Conservation (phyloP, 2,113 vertebrate species). For the Canis aureus region DNA sequence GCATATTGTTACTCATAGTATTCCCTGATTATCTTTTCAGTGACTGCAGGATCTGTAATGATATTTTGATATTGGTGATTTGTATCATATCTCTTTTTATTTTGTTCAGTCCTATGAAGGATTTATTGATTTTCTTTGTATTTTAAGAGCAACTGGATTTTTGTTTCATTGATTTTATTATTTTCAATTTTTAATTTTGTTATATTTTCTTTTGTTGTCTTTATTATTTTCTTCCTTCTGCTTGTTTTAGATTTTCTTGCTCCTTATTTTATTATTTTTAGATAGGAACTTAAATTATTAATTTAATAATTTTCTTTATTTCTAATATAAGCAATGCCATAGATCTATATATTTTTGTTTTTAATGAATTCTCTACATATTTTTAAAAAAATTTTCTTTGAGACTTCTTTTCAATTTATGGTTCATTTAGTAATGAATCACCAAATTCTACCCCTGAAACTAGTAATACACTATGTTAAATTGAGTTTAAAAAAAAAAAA, state of each 20-base stretch:
- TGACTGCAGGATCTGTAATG: neutral
- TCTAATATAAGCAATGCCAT: neutral
- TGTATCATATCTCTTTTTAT: neutral
- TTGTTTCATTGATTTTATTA: neutral
- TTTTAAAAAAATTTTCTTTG: neutral
- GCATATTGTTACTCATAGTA: neutral
- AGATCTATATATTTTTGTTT: neutral
- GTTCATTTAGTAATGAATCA: neutral
- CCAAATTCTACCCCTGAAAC: neutral
- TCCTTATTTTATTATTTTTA: neutral
- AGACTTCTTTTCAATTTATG: neutral
- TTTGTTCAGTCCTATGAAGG: neutral
- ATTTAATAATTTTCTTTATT: neutral
- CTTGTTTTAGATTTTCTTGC: neutral
- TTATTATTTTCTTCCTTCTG: neutral
- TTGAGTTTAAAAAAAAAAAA: neutral
- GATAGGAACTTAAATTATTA: neutral
- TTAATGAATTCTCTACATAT: neutral
- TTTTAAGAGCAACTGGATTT: neutral
- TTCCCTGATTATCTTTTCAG: neutral
- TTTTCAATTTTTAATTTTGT: constrained; percentile 13
- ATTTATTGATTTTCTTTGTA: neutral
- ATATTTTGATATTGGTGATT: neutral
- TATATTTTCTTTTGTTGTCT: neutral
- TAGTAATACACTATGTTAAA: neutral